Conservation (phyloP, 2,888 invertebrate genomes). For the Andrena bicolor region DNA sequence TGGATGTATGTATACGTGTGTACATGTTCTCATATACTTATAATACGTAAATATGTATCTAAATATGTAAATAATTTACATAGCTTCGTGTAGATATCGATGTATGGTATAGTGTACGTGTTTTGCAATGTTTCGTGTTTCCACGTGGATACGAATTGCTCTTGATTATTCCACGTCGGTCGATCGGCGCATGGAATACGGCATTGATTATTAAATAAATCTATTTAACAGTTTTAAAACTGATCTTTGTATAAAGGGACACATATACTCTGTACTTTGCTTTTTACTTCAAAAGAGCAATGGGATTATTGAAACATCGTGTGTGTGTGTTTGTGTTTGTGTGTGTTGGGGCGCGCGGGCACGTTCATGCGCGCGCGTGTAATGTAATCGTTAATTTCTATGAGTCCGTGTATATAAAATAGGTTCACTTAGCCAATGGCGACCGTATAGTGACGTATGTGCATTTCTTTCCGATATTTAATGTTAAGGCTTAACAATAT, state of each 20-base stretch:
- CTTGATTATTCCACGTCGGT: constrained; percentile 20
- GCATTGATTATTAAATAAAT: constrained; percentile 33
- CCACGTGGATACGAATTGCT: neutral
- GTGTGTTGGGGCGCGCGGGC: neutral
- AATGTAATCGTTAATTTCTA: constrained; percentile 21
- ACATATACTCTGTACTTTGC: neutral
- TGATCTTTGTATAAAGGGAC: neutral
- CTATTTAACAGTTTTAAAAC: neutral
- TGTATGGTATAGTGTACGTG: constrained; percentile 40
- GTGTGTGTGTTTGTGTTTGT: constrained; percentile 22
- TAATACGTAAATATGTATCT: constrained; percentile 67
- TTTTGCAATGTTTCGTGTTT: constrained; percentile 7
- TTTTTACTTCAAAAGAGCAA: constrained; percentile 42
- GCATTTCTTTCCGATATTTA: constrained; percentile 70
- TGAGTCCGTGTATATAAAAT: constrained; percentile 48
- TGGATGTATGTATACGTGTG: constrained; percentile 45
- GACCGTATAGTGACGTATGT: constrained; percentile 53
- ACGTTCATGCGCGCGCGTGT: neutral
- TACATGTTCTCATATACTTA: constrained; percentile 54
- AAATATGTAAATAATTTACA: constrained; percentile 74
- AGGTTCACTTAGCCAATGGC: constrained; percentile 32
- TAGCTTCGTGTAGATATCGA: constrained; percentile 45
- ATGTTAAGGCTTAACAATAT: constrained; percentile 72
- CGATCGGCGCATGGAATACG: constrained; percentile 12
- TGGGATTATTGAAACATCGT: constrained; percentile 35